Conservation (phyloP, 2,113 vertebrate species). For the Pelobates fuscus region DNA sequence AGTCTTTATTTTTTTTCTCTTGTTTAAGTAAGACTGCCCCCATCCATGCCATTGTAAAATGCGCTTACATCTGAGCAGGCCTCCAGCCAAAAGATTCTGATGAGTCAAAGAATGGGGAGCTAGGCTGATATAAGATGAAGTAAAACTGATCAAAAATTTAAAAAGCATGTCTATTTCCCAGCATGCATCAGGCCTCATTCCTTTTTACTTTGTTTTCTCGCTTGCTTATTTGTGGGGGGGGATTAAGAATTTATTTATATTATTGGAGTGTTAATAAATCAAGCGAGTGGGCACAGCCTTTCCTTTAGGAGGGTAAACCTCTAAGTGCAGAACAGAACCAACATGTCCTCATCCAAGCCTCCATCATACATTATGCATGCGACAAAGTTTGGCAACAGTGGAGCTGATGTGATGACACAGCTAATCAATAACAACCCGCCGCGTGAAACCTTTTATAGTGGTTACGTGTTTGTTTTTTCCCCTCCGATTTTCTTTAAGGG, state of each 20-base stretch:
- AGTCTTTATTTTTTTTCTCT: conserved; percentile 60
- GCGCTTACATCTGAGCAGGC: conserved; percentile 73
- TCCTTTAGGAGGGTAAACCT: conserved; percentile 74
- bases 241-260: conserved; percentile 13
- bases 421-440: conserved; percentile 81
- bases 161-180: conserved; percentile 78
- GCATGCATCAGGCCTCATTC: conserved; percentile 77
- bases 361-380: conserved; percentile 82
- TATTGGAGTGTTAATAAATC: conserved; percentile 64
- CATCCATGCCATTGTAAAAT: conserved; percentile 73
- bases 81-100: conserved; percentile 72
- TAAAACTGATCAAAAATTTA: conserved; percentile 76
- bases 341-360: conserved; percentile 78
- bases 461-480: conserved; percentile 57
- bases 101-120: conserved; percentile 72
- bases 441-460: conserved; percentile 80
- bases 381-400: conserved; percentile 86
- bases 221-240: background rate
- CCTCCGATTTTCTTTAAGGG: conserved; percentile 68
- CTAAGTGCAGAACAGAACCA: conserved; percentile 77
- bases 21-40: conserved; percentile 71
- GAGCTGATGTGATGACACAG: conserved; percentile 80
- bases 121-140: conserved; percentile 74
- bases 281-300: conserved; percentile 72
- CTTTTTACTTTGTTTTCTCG: conserved; percentile 56